phyloP scores from a whole-genome alignment of 2,113 vertebrate species.

The Oncorhynchus nerka region DNA sequence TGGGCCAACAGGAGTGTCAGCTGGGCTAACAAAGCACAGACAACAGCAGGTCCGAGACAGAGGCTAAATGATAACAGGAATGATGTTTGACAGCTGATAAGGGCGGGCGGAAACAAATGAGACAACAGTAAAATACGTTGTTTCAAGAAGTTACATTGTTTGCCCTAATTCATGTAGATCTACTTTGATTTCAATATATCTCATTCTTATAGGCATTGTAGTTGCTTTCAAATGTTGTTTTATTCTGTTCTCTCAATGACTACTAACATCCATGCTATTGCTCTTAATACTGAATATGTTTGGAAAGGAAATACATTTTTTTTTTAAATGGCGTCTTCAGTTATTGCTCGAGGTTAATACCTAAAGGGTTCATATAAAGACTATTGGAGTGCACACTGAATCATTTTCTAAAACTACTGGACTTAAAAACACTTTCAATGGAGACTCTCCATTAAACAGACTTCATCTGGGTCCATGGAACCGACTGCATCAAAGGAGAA shows the following conservation, averaged over 20 bases:
- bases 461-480: neutral
- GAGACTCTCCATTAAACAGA: neutral
- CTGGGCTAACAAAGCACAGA: neutral
- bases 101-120: neutral
- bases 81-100: neutral
- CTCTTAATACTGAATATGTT: neutral
- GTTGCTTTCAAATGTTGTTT: neutral
- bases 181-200: neutral
- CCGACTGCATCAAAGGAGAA: neutral
- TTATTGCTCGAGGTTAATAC: neutral
- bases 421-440: no score
- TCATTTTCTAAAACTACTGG: neutral
- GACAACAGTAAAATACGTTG: neutral
- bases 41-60: neutral
- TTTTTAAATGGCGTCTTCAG: neutral
- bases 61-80: neutral
- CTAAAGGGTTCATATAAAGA: no score
- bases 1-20: neutral
- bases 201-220: neutral
- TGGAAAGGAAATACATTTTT: neutral
- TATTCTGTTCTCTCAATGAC: neutral
- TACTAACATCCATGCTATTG: neutral
- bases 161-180: neutral
- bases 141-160: neutral
- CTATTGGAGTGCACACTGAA: no score